These are phyloP conservation scores for Peromyscus melanophrys DNA, from an alignment of 2,797 vertebrate species.

Conservation along the genomic window DNA sequence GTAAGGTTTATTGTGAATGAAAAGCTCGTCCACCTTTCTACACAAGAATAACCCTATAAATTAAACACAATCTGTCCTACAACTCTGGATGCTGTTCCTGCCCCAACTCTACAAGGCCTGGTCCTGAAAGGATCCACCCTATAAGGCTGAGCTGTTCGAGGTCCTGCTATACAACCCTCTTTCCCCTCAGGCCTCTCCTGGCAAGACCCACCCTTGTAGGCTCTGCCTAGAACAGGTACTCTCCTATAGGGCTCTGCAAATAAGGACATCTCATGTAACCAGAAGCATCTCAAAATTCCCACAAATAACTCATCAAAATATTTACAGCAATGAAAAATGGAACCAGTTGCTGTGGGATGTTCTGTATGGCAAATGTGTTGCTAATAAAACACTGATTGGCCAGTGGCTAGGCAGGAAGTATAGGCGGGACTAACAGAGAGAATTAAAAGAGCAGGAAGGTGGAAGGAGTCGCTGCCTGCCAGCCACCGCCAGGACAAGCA, in stretches of 20 bases:
- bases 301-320: background rate
- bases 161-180: background rate
- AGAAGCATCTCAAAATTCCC: background rate
- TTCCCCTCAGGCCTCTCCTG: too few relatives aligned
- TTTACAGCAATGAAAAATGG: background rate
- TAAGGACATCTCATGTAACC: background rate
- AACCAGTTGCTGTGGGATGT: too few relatives aligned
- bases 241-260: background rate
- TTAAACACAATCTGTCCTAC: background rate
- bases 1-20: background rate
- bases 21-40: background rate
- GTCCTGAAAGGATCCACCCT: background rate
- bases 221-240: background rate
- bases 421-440: too few relatives aligned
- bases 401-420: too few relatives aligned
- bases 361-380: too few relatives aligned
- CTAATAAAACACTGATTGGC: too few relatives aligned
- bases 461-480: too few relatives aligned
- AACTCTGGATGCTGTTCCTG: too few relatives aligned
- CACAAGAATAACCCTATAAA: background rate
- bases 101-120: background rate
- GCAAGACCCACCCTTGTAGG: background rate
- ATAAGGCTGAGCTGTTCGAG: background rate
- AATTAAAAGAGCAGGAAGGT: too few relatives aligned
- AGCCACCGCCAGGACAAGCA: too few relatives aligned